phyloP scores from a whole-genome alignment of 2,797 vertebrate genomes.

The Poecile montanus region DNA sequence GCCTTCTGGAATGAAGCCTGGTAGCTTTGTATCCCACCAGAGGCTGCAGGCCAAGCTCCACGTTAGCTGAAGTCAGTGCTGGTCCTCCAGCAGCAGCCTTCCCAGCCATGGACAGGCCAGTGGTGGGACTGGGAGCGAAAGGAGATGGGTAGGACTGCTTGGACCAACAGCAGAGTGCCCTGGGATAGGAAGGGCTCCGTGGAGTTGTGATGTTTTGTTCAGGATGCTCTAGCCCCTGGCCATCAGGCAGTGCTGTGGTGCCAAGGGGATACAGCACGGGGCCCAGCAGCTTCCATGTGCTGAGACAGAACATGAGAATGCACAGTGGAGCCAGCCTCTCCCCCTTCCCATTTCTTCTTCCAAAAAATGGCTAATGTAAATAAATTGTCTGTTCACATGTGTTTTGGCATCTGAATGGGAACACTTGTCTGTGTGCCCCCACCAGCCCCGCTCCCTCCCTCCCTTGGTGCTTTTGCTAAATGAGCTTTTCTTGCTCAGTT shows the following conservation, averaged over 20 bases:
- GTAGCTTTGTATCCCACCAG: not conserved
- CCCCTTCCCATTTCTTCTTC: conserved; percentile 17
- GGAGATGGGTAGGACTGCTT: not conserved
- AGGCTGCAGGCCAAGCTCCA: not conserved
- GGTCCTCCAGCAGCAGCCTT: not conserved
- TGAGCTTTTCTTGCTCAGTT: conserved; percentile 53
- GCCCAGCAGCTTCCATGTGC: not conserved
- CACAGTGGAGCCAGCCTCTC: not conserved
- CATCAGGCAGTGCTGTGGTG: not conserved
- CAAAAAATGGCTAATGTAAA: conserved; percentile 59
- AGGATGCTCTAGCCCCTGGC: not conserved
- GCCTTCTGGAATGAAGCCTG: not conserved
- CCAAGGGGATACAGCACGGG: not conserved
- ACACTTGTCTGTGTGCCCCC: conserved; percentile 27
- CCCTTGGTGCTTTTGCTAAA: not conserved
- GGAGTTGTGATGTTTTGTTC: not conserved
- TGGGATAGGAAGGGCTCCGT: not conserved
- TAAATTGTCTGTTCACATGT: conserved; percentile 46
- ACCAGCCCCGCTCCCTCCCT: not conserved
- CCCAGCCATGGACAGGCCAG: accelerated
- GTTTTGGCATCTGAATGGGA: conserved; percentile 58
- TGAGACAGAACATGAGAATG: conserved; percentile 26
- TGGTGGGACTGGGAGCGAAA: not conserved
- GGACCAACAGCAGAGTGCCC: not conserved
- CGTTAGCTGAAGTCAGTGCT: not conserved